Evolutionary conservation across 2,888 invertebrate genomes (phyloP).

Genomic region (Dynastes hyllus): DNA sequence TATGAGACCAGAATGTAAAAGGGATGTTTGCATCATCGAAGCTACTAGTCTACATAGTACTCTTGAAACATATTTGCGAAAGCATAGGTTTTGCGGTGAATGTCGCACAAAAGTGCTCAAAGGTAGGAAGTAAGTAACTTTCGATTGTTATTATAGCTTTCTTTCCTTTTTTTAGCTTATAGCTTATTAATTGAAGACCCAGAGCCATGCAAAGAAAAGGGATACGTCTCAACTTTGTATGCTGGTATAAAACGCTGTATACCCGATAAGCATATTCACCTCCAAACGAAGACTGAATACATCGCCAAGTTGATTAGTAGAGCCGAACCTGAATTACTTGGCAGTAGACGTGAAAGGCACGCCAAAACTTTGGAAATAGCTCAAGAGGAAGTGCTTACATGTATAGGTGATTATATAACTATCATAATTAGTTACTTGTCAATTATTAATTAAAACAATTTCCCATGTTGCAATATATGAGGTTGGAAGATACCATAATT

Average conservation of each 20-base stretch:
- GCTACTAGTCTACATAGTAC: conserved; percentile 89
- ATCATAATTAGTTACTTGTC: not conserved
- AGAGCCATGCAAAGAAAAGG: conserved; percentile 90
- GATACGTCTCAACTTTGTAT: conserved; percentile 90
- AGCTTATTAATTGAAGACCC: conserved; percentile 89
- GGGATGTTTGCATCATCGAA: conserved; percentile 91
- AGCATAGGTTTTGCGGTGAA: conserved; percentile 95
- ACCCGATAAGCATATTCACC: conserved; percentile 90
- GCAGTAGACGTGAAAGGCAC: conserved; percentile 91
- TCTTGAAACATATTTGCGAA: conserved; percentile 90
- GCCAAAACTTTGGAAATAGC: conserved; percentile 98
- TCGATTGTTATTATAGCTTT: conserved; percentile 55
- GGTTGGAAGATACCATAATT: too few species aligned
- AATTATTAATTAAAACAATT: not conserved
- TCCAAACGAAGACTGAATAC: conserved; percentile 91
- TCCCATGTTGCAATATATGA: too few species aligned
- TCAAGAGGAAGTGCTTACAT: conserved; percentile 96
- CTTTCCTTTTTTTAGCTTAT: conserved; percentile 77
- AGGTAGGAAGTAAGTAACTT: conserved; percentile 63
- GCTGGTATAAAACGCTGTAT: conserved; percentile 90
- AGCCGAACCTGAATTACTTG: conserved; percentile 93
- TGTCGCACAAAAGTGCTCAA: conserved; percentile 91
- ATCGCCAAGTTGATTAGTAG: conserved; percentile 90
- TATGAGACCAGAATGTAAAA: conserved; percentile 85
- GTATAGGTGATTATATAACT: conserved; percentile 75